These are phyloP conservation scores for Heliothis subflexa DNA, from an alignment of 1,140 invertebrate species.

Conservation along the genomic window DNA sequence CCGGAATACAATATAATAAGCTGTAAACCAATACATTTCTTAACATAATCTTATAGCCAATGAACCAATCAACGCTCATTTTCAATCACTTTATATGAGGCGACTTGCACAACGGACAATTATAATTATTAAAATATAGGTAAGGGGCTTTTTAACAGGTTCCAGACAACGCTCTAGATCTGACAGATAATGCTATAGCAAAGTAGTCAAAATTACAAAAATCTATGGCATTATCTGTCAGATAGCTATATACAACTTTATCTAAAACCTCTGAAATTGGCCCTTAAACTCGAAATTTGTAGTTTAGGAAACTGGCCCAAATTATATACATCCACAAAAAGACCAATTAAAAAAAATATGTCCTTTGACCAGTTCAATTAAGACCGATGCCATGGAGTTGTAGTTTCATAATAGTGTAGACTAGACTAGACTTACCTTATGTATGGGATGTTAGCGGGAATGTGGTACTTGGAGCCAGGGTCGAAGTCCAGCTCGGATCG, in stretches of 20 bases:
- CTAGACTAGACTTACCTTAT: slow-evolving; percentile 90
- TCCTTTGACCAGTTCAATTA: not conserved
- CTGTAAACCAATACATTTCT: slow-evolving; percentile 10
- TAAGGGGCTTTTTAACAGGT: no score
- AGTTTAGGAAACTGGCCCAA: no score
- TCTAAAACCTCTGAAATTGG: no score
- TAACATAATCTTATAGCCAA: not conserved
- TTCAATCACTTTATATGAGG: not conserved
- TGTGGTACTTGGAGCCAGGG: slow-evolving; percentile 96
- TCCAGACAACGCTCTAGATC: no score
- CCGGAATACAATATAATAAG: slow-evolving; percentile 19
- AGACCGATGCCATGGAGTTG: not conserved
- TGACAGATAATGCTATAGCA: no score
- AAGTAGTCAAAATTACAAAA: no score
- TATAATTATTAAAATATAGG: no score
- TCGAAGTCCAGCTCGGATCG: slow-evolving; percentile 96
- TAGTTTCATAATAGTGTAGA: not conserved
- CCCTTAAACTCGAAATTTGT: no score
- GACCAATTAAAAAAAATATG: not conserved
- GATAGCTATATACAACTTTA: no score
- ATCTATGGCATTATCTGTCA: no score
- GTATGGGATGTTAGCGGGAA: slow-evolving; percentile 96
- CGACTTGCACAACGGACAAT: not conserved
- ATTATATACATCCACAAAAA: no score
- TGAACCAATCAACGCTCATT: not conserved